Evolutionary conservation across 2,888 invertebrate genomes (phyloP).

Genomic region (Synergus gifuensis): DNA sequence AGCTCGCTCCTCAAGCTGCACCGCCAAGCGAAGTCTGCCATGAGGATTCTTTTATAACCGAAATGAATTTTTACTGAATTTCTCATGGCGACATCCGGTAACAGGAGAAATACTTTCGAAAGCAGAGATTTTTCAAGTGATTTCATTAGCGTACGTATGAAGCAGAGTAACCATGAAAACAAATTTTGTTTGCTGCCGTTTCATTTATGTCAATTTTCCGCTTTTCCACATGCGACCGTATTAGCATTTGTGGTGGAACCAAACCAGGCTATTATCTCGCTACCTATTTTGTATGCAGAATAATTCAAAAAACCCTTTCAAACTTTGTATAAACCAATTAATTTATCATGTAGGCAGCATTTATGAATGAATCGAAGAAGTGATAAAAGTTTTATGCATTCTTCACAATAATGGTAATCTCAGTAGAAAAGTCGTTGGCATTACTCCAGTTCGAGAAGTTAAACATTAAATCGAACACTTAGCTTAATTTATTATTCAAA

Average conservation of each 20-base stretch:
- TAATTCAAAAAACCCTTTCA: too few species aligned
- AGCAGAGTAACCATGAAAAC: not conserved
- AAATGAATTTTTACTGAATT: conserved; percentile 24
- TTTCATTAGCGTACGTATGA: conserved; percentile 16
- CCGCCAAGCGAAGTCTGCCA: not conserved
- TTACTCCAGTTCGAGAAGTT: conserved; percentile 11
- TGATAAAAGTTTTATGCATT: not conserved
- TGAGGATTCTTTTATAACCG: conserved; percentile 21
- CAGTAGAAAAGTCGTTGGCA: conserved; percentile 13
- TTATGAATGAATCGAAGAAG: not conserved
- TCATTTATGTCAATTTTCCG: not conserved
- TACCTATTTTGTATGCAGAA: too few species aligned
- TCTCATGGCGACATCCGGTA: not conserved
- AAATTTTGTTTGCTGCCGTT: conserved; percentile 4
- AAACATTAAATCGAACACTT: conserved; percentile 26
- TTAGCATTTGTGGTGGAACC: not conserved
- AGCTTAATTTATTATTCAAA: conserved; percentile 34
- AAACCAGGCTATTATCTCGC: too few species aligned
- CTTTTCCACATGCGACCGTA: not conserved
- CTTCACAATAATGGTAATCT: conserved; percentile 4
- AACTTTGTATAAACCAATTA: too few species aligned
- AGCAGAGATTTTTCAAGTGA: conserved; percentile 1
- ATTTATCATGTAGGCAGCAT: too few species aligned
- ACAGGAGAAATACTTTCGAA: not conserved
- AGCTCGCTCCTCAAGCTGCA: not conserved